A percentile compares a stretch with the other conserved stretches of the same genome.
These are phyloP conservation scores for Erebia epiphron DNA, from an alignment of 2,888 invertebrate species.

Conservation along the genomic window DNA sequence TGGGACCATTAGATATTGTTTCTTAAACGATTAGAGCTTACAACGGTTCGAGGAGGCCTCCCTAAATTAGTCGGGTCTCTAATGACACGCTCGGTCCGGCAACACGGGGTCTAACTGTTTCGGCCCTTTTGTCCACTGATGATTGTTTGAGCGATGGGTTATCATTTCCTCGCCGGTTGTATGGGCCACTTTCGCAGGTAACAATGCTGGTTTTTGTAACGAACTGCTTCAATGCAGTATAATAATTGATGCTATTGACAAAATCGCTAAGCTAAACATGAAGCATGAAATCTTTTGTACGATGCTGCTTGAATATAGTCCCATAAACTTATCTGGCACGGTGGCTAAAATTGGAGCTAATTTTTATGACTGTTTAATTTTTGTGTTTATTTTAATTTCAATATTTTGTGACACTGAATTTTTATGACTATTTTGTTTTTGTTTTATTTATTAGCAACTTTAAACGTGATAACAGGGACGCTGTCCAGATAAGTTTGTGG, in stretches of 20 bases:
- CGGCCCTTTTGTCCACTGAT: slow-evolving; percentile 72
- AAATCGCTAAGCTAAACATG: not conserved
- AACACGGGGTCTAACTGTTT: slow-evolving; percentile 66
- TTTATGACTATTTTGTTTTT: too few species aligned
- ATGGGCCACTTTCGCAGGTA: slow-evolving; percentile 54
- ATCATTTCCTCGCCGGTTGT: slow-evolving; percentile 48
- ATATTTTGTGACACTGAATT: too few species aligned
- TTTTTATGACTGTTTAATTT: too few species aligned
- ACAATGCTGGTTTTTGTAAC: slow-evolving; percentile 51
- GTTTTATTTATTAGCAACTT: too few species aligned
- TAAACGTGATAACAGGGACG: too few species aligned
- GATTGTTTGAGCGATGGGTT: slow-evolving; percentile 67
- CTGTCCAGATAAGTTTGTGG: too few species aligned
- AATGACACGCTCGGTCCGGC: slow-evolving; percentile 68
- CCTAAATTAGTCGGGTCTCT: slow-evolving; percentile 56
- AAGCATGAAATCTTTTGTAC: not conserved
- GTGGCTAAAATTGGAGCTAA: too few species aligned
- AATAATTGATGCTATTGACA: slow-evolving; percentile 11
- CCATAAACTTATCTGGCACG: too few species aligned
- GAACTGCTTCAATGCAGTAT: slow-evolving; percentile 21
- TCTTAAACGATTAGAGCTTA: slow-evolving; percentile 40
- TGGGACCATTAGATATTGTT: slow-evolving; percentile 6
- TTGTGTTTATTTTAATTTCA: too few species aligned
- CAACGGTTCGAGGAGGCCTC: slow-evolving; percentile 51
- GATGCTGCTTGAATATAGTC: not conserved